These are phyloP conservation scores for Bos indicus DNA, from an alignment of 2,113 vertebrate genomes.

Conservation along the genomic window DNA sequence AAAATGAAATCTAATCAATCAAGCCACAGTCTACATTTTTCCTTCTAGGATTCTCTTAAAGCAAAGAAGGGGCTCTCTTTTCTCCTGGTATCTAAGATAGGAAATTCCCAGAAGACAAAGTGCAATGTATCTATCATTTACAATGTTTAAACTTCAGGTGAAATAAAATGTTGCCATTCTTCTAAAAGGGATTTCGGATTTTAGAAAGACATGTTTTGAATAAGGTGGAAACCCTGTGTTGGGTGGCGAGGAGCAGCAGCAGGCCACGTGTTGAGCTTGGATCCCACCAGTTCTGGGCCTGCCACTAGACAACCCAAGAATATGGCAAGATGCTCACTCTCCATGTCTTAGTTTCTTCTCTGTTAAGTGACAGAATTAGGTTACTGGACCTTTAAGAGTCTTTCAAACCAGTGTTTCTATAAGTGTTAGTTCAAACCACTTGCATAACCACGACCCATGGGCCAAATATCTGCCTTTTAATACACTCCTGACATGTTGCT, in stretches of 20 bases:
- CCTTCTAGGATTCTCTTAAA: not conserved
- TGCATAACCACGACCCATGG: not conserved
- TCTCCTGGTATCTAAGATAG: not conserved
- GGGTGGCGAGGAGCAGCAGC: not conserved
- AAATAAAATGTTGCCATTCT: not conserved
- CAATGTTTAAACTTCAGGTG: not conserved
- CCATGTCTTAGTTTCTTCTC: not conserved
- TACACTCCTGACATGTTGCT: not conserved
- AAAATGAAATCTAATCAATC: not conserved
- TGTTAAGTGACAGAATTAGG: not conserved
- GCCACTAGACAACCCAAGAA: not conserved
- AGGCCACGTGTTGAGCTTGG: not conserved
- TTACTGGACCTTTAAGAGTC: not conserved
- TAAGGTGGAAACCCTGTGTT: not conserved
- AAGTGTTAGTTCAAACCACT: not conserved
- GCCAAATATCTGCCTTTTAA: not conserved
- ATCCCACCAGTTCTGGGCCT: not conserved
- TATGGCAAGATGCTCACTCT: not conserved
- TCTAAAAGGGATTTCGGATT: not conserved
- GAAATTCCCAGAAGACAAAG: not conserved
- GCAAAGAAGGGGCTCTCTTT: not conserved
- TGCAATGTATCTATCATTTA: not conserved
- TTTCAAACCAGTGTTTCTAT: not conserved
- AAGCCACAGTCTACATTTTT: not conserved
- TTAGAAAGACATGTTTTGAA: not conserved